These are phyloP conservation scores for Artibeus jamaicensis DNA, from an alignment of 2,797 vertebrate genomes.

Conservation along the genomic window DNA sequence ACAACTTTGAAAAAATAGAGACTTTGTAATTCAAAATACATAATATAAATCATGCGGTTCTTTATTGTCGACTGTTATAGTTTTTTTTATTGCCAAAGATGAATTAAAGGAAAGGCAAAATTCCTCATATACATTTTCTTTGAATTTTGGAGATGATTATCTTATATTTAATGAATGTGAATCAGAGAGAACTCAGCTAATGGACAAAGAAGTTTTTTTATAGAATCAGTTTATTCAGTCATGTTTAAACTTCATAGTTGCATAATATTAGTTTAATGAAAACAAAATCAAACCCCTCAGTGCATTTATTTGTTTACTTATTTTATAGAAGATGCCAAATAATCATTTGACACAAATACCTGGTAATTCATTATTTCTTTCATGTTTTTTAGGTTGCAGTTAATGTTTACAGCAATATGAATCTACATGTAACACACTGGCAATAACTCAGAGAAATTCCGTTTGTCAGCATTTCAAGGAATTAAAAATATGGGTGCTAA, in stretches of 20 bases:
- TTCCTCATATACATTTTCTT: neutral
- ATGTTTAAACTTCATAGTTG: neutral
- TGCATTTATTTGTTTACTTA: neutral
- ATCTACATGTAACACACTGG: neutral
- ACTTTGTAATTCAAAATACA: constrained; percentile 30
- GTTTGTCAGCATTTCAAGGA: neutral
- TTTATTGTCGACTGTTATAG: neutral
- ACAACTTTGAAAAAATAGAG: constrained; percentile 36
- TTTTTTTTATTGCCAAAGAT: neutral
- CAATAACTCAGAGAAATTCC: neutral
- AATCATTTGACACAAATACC: neutral
- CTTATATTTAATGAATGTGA: neutral
- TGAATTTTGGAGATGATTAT: neutral
- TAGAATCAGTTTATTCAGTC: neutral
- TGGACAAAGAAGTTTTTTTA: neutral
- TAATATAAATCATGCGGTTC: neutral
- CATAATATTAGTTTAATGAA: neutral
- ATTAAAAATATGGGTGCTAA: neutral
- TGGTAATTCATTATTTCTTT: neutral
- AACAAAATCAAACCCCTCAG: neutral
- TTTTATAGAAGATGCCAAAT: neutral
- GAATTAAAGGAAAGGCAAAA: neutral
- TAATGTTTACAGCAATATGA: neutral
- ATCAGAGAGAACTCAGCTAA: neutral
- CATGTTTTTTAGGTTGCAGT: neutral